Evolutionary conservation across 2,888 invertebrate species (phyloP), one percentile per base, ranked within the genome.

Genomic region (Drosophila mercatorum): DNA sequence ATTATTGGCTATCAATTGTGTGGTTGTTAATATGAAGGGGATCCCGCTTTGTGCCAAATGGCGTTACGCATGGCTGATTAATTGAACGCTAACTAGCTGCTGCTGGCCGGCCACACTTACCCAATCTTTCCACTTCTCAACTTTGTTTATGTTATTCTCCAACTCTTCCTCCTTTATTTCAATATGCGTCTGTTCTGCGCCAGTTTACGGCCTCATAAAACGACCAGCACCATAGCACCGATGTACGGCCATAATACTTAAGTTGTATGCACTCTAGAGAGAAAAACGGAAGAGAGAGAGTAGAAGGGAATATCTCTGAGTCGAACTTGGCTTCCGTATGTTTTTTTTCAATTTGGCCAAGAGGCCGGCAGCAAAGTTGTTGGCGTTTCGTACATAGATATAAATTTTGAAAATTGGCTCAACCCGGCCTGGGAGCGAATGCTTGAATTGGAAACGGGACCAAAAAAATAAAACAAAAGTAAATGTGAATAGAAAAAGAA

Each of bases 351-450:
- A 75, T 80, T 80, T 78, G 65, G 60, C 62, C 67, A 70, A 44
- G 41, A 55, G 68, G 58, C 63, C 78, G 65, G 22, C 83, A 68
- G 22, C 61, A 57, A 71, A 66, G 84, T 83, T 84, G 78, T 83
- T 83, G 83, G 72, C 75, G 51, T 81, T 81, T 78, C 78, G 75
- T 58, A 76, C 83, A 88, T 81, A 80, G 87, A 83, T 81, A 84
- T 84, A 84, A 88, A 84, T 88, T 88, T 78, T 71, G 58, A 81
- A 84, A 88, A 84, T 84, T 88, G 83, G 87, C 87, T 58, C 88
- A 87, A 53, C 53, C 55, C 71, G 56, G 66, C 59, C 78, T 86
- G 78, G 66, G 62, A 80, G 77, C 81, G 44, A 69, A 34, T 49
- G 63, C 61, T 58, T 59, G 49, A 56, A 71, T 75, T 67, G 69